phyloP scores from a whole-genome alignment of 2,113 vertebrate genomes.

The Galbula dea region DNA sequence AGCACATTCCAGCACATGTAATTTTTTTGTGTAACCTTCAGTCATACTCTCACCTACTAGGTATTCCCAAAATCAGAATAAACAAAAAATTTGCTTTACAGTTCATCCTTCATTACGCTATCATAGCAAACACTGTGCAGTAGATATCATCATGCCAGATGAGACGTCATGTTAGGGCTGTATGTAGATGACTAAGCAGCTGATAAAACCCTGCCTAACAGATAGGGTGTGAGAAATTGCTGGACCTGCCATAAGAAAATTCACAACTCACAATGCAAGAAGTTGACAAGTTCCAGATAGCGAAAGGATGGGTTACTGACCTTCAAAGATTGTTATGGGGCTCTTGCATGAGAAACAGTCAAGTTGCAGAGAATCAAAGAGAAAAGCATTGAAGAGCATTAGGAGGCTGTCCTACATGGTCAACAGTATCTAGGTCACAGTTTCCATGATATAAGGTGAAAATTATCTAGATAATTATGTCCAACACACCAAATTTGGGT shows the following conservation, averaged over 20 bases:
- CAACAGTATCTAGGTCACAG: neutral
- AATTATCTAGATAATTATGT: neutral
- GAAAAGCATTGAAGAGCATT: fast-evolving
- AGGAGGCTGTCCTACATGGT: neutral
- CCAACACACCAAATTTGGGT: neutral
- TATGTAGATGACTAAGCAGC: neutral
- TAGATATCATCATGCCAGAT: neutral
- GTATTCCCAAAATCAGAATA: neutral
- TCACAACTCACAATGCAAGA: fast-evolving
- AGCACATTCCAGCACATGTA: no score
- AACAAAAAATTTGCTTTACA: neutral
- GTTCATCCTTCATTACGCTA: neutral
- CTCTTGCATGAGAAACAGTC: neutral
- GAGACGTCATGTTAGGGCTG: neutral
- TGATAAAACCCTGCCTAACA: neutral
- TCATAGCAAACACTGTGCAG: neutral
- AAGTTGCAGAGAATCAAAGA: neutral
- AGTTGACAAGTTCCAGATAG: neutral
- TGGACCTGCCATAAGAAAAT: neutral
- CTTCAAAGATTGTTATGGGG: fast-evolving
- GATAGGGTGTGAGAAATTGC: neutral
- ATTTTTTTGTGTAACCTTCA: neutral
- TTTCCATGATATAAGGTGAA: neutral
- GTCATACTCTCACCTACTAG: neutral
- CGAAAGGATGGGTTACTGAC: neutral